phyloP scores from a whole-genome alignment of 2,797 vertebrate species.

The Pseudochirops corinnae region DNA sequence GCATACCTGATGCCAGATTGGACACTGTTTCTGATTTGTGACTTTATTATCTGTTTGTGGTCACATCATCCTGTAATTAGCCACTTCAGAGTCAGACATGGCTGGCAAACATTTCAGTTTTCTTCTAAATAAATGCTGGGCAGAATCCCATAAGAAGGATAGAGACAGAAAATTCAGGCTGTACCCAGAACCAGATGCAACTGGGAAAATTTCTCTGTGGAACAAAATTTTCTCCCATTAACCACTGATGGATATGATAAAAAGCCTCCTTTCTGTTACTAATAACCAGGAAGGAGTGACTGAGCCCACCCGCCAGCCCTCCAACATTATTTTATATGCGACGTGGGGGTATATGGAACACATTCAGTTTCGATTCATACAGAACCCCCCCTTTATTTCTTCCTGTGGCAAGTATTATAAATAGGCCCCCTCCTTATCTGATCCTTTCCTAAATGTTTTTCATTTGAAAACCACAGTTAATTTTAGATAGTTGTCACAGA shows the following conservation, averaged over 20 bases:
- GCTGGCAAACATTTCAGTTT: neutral
- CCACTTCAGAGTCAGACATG: neutral
- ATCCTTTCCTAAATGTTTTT: conserved; percentile 86
- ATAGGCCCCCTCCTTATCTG: conserved; percentile 86
- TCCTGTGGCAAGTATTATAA: conserved; percentile 81
- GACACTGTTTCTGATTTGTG: neutral
- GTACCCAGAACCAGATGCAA: neutral
- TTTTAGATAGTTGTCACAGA: conserved; percentile 87
- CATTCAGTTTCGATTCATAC: conserved; percentile 59
- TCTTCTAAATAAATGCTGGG: neutral
- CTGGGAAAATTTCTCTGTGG: neutral
- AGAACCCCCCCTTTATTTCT: conserved; percentile 50
- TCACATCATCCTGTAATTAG: neutral
- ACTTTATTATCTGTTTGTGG: neutral
- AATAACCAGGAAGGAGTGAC: conserved; percentile 56
- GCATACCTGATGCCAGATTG: neutral
- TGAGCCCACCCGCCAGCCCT: conserved; percentile 17
- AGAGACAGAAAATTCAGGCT: neutral
- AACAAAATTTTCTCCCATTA: conserved; percentile 53
- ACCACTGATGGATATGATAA: conserved; percentile 62
- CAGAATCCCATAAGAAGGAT: neutral
- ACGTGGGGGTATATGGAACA: neutral
- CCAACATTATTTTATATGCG: conserved; percentile 28
- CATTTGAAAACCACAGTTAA: conserved; percentile 89
- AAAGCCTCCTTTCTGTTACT: conserved; percentile 60